phyloP scores from a whole-genome alignment of 2,888 invertebrate species.

The Acleris holmiana region DNA sequence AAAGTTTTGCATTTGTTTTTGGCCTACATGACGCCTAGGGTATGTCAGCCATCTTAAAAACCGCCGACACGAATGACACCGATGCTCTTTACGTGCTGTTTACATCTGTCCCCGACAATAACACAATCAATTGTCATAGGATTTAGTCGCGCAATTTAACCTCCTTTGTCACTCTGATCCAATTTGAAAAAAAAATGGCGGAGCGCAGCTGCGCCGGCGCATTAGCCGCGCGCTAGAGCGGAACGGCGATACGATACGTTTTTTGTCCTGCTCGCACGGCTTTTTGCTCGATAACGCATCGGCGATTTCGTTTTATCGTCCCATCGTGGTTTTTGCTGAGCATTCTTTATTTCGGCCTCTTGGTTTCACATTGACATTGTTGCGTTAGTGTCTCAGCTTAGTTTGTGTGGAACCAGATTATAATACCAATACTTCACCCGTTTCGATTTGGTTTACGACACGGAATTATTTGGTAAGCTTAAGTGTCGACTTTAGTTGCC shows the following conservation, averaged over 20 bases:
- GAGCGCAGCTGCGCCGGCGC: constrained; percentile 78
- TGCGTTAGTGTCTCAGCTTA: constrained; percentile 10
- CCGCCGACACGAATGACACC: constrained; percentile 40
- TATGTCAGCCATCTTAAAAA: constrained; percentile 4
- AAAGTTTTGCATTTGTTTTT: background rate
- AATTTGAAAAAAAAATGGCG: constrained; percentile 82
- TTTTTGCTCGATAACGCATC: constrained; percentile 80
- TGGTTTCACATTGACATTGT: constrained; percentile 40
- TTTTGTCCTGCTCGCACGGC: constrained; percentile 81
- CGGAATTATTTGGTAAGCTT: background rate
- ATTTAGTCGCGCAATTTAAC: constrained; percentile 83
- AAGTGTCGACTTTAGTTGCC: background rate
- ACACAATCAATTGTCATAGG: constrained; percentile 76
- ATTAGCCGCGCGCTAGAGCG: constrained; percentile 79
- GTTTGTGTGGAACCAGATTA: constrained; percentile 4
- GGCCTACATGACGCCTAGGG: background rate
- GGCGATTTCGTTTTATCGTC: constrained; percentile 82
- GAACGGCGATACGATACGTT: constrained; percentile 81
- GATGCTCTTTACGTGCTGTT: constrained; percentile 62
- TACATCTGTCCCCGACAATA: constrained; percentile 76
- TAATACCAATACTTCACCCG: background rate
- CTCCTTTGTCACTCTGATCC: constrained; percentile 79
- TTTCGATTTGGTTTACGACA: background rate
- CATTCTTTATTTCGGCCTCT: constrained; percentile 73
- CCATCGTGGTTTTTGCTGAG: constrained; percentile 77